These are phyloP conservation scores for Pomatostomus ruficeps DNA, from an alignment of 2,113 vertebrate species.

Conservation along the genomic window DNA sequence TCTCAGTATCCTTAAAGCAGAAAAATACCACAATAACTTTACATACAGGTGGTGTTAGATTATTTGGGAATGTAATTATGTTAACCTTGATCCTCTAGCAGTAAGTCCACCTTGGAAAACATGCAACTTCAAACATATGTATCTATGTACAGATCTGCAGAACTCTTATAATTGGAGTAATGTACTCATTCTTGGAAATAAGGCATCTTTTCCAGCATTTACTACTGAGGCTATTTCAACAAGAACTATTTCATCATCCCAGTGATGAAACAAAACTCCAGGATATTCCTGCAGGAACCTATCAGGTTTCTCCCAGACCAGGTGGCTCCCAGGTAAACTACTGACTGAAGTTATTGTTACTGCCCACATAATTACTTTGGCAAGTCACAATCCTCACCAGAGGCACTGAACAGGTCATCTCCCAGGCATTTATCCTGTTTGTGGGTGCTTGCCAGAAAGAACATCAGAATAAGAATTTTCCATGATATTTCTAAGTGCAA, in stretches of 20 bases:
- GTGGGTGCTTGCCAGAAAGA: no score
- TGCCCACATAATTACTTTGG: background rate
- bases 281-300: background rate
- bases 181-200: background rate
- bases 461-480: background rate
- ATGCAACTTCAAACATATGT: rapidly evolving
- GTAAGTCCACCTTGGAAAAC: background rate
- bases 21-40: background rate
- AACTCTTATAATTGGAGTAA: background rate
- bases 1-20: background rate
- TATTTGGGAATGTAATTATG: background rate
- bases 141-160: background rate
- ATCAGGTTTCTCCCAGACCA: background rate
- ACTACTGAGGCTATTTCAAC: background rate
- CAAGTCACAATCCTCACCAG: background rate
- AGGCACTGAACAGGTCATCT: background rate
- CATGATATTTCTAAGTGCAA: background rate
- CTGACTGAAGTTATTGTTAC: background rate
- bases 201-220: background rate
- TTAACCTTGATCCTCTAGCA: background rate
- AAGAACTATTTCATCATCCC: background rate
- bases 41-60: background rate
- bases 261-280: background rate
- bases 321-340: background rate
- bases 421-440: background rate